Conservation (phyloP, 2,113 vertebrate species). For the Leiothrix lutea region DNA sequence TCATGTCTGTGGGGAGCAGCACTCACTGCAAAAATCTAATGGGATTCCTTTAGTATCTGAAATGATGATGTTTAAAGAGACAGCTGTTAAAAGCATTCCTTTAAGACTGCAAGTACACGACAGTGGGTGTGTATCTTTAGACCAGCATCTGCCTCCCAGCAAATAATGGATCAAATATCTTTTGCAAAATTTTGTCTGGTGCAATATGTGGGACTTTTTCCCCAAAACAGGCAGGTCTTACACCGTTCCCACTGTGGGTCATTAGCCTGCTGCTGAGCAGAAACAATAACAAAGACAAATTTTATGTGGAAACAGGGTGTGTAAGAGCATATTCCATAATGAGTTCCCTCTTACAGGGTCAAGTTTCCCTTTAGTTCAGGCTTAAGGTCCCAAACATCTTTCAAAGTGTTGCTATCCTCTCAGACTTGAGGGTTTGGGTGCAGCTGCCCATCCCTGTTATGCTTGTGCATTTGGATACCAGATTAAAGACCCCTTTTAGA, state of each 20-base stretch:
- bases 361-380: not conserved
- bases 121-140: not conserved
- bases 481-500: not conserved
- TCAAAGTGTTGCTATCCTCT: not conserved
- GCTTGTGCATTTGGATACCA: not conserved
- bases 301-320: not conserved
- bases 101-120: not conserved
- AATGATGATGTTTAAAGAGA: not conserved
- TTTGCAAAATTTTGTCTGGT: not conserved
- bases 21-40: not conserved
- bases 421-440: not conserved
- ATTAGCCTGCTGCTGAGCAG: not conserved
- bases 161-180: not conserved
- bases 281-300: not conserved
- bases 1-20: not conserved
- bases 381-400: not conserved
- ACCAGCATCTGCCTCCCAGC: not conserved
- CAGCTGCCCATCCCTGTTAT: not conserved
- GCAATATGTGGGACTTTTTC: not conserved
- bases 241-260: not conserved
- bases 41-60: not conserved
- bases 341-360: not conserved
- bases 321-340: not conserved
- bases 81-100: not conserved
- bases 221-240: not conserved